Base-by-base conservation (phyloP, 2,888 invertebrate species). In the Rhaphigaster nebulosa region DNA sequence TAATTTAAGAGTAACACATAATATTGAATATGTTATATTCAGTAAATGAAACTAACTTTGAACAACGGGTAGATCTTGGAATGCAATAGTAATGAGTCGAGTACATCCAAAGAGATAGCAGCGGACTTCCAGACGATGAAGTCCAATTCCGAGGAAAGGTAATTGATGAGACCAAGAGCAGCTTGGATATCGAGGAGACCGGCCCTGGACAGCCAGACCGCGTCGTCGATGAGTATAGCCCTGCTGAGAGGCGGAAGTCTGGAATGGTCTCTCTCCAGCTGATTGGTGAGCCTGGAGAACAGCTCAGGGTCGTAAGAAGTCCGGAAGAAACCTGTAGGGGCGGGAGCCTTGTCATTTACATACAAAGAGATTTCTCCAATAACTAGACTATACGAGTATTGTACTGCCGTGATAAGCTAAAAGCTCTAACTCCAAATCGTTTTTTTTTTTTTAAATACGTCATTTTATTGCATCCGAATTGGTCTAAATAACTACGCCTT, bases 81-180 rank as follows among this genome's bases (percentile, higher is more conserved):
- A 92, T 96, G 96, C n/a, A 96, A 95, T 90, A 98, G 94, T 97
- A 97, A 97, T 1, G 95, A 95, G 92, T 97, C 96, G 89, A 98
- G 95, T 93, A 96, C 98, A 50, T 95, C 96, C 90, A 98, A 94
- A 41, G 96, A 96, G 2, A 95, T 95, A 15, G 97, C 94, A 0
- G 97, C 97, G 0, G 97, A 95, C 93, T 96, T 96, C 98, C 98
- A 98, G 0, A 98, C 98, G 2, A 98, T 96, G 93, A 96, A 97
- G 92, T 97, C 97, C 29, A 95, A 95, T 94, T 97, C 97, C 91
- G 96, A 95, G 0, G 94, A 94, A 92, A 98, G 94, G 93, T 98
- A 98, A 89, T 95, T 95, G 0, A 97, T 96, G 1, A 98, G 95
- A 92, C 97, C 96, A 92, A 98, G 94, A 0, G 98, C 97, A 4